Percentiles rank a stretch among this genome's conserved stretches.
Evolutionary conservation across 64 coral and sea anemone genomes (phyloP).

Genomic region (Astreopora myriophthalma): DNA sequence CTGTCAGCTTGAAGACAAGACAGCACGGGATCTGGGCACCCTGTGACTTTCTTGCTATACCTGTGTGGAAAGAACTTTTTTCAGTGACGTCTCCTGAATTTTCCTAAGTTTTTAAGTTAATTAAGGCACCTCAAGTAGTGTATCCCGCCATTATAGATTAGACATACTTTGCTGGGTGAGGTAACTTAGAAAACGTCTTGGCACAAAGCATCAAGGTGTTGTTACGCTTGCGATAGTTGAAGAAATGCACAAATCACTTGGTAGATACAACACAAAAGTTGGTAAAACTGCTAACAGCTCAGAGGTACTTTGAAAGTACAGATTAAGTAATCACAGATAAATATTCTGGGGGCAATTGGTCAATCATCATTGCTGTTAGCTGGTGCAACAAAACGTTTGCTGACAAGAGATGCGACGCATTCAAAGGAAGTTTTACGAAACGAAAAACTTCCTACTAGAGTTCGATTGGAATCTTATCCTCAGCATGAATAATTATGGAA

Average conservation of each 20-base stretch:
- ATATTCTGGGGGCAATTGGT: not conserved
- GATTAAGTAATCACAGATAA: not conserved
- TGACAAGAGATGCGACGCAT: no score
- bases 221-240: no score
- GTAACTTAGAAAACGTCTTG: no score
- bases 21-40: conserved; percentile 80
- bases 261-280: no score
- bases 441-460: not conserved
- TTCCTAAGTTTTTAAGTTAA: no score
- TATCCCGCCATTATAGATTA: no score
- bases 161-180: no score
- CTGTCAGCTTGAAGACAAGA: conserved; percentile 79
- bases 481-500: not conserved
- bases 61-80: not conserved
- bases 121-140: no score
- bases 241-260: no score
- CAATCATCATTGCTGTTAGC: not conserved
- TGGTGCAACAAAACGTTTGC: not conserved
- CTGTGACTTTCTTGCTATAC: conserved; percentile 50
- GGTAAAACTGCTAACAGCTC: not conserved
- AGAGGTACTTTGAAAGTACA: not conserved
- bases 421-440: no score
- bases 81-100: not conserved
- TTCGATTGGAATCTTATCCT: not conserved
- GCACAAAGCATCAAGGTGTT: no score